Conservation (phyloP, 2,797 vertebrate genomes). For the Paramormyrops hopkinsi region DNA sequence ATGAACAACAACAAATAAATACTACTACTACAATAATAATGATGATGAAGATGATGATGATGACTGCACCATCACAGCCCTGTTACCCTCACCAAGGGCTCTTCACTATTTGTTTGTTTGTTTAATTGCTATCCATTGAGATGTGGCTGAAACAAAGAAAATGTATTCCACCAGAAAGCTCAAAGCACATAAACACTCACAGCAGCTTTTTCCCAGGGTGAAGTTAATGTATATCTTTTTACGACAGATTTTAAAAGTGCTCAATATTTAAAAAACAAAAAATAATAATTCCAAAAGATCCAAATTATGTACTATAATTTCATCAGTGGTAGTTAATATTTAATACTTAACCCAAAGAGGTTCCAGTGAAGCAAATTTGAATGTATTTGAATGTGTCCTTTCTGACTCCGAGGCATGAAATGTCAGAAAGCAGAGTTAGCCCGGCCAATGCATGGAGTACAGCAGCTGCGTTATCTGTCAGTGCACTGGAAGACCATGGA, state of each 20-base stretch:
- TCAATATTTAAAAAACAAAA: not conserved
- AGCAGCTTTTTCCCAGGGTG: not conserved
- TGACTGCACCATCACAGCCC: not conserved
- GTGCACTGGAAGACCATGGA: slow-evolving; percentile 43
- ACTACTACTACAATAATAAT: not conserved
- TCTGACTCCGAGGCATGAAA: not conserved
- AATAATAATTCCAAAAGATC: not conserved
- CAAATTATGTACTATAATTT: not conserved
- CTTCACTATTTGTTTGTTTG: not conserved
- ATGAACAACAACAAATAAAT: not conserved
- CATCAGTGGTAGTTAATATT: not conserved
- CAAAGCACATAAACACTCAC: not conserved
- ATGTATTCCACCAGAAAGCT: not conserved
- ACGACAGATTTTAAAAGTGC: not conserved
- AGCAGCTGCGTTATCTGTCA: slow-evolving; percentile 51
- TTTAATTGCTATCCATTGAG: not conserved
- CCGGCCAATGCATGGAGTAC: not conserved
- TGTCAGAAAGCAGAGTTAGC: not conserved
- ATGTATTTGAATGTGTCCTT: slow-evolving; percentile 20
- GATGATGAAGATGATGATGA: not conserved
- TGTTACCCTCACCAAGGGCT: not conserved
- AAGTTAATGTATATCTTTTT: not conserved
- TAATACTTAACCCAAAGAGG: not conserved
- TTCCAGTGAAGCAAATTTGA: slow-evolving; percentile 3
- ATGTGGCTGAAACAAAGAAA: not conserved